Conservation (phyloP, 2,888 invertebrate genomes). For the Dryocosmus kuriphilus region DNA sequence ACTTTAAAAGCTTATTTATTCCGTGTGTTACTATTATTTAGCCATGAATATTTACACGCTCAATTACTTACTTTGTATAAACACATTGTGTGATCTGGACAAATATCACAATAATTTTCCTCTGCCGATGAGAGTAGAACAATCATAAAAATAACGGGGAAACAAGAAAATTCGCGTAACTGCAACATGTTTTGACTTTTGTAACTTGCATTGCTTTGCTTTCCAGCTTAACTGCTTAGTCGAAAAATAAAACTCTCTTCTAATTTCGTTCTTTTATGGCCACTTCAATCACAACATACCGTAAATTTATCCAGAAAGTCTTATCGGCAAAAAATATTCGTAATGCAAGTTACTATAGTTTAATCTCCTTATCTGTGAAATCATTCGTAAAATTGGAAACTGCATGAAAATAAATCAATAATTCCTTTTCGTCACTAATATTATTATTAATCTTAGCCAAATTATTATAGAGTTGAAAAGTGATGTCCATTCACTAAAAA, state of each 20-base stretch:
- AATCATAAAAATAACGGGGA: not conserved
- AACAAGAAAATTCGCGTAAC: not conserved
- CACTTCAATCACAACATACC: not conserved
- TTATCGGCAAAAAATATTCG: not conserved
- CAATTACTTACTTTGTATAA: not conserved
- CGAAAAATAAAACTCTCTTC: not conserved
- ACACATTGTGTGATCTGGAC: conserved; percentile 23
- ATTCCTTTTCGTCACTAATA: too few species aligned
- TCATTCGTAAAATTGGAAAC: too few species aligned
- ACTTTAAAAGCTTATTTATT: too few species aligned
- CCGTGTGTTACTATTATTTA: too few species aligned
- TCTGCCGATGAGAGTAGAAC: not conserved
- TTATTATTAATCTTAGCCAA: too few species aligned
- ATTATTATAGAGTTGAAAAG: too few species aligned
- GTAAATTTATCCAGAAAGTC: not conserved
- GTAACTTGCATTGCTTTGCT: not conserved
- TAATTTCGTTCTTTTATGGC: not conserved
- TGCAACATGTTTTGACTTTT: not conserved
- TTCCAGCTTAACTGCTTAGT: not conserved
- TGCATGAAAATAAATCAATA: too few species aligned
- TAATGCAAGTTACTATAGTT: not conserved
- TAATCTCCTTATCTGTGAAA: too few species aligned
- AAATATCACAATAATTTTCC: conserved; percentile 17
- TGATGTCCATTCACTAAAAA: too few species aligned
- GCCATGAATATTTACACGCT: not conserved